Percentiles rank a stretch among this genome's conserved stretches.
These are phyloP conservation scores for Uropsilus gracilis DNA, from an alignment of 2,113 vertebrate genomes.

Conservation along the genomic window DNA sequence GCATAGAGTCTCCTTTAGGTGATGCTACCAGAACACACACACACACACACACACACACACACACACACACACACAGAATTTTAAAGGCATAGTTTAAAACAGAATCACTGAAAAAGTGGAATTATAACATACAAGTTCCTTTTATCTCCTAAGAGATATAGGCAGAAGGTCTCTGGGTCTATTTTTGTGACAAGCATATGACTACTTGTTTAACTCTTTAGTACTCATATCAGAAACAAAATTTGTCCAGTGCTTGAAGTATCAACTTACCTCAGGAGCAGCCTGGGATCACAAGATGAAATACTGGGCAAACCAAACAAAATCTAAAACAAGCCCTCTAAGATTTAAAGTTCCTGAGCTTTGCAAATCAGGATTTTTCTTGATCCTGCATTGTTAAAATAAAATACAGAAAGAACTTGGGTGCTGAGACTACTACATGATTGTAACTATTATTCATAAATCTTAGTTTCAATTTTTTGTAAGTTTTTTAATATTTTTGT, in stretches of 20 bases:
- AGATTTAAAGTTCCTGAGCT: neutral
- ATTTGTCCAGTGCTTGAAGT: neutral
- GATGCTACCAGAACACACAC: no score
- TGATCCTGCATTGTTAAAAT: neutral
- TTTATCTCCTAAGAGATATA: neutral
- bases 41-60: no score
- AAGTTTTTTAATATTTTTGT: neutral
- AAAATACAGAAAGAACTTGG: neutral
- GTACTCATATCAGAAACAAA: neutral
- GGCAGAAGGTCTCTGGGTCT: neutral
- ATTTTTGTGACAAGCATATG: neutral
- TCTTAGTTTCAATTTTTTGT: neutral
- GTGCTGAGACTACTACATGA: neutral
- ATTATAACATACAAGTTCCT: neutral
- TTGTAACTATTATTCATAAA: neutral
- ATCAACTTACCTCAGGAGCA: neutral
- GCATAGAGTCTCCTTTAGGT: neutral
- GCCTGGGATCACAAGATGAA: neutral
- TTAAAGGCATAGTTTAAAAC: neutral
- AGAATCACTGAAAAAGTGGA: neutral
- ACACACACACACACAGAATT: no score
- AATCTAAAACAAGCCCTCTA: neutral
- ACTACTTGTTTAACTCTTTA: neutral
- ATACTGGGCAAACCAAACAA: neutral
- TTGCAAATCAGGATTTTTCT: neutral